Evolutionary conservation across 1,140 invertebrate genomes (phyloP).

Genomic region (Subanguina moxae): DNA sequence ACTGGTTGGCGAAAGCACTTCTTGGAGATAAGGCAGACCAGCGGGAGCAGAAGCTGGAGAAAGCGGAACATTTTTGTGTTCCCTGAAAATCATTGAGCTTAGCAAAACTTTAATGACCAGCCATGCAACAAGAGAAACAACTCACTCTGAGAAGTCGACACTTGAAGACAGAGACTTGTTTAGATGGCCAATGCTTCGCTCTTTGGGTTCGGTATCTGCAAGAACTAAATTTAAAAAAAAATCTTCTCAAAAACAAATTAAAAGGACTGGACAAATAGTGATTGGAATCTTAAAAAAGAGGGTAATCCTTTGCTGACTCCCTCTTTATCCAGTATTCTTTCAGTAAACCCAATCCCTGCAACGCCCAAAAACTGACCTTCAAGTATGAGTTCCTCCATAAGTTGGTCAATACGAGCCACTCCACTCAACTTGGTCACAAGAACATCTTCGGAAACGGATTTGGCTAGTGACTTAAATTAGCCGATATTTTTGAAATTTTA

Average conservation of each 20-base stretch:
- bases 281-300: too few species aligned
- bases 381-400: constrained; percentile 58
- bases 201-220: constrained; percentile 5
- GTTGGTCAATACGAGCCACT: constrained; percentile 49
- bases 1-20: not conserved
- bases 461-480: constrained; percentile 48
- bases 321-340: too few species aligned
- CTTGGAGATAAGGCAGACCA: not conserved
- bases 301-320: too few species aligned
- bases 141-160: not conserved
- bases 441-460: constrained; percentile 55
- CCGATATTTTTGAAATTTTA: too few species aligned
- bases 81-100: not conserved
- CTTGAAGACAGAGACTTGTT: not conserved
- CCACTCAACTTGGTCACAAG: constrained; percentile 56
- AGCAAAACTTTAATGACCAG: not conserved
- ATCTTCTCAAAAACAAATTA: not conserved
- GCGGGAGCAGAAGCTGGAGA: not conserved
- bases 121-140: too few species aligned
- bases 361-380: constrained; percentile 37
- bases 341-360: too few species aligned
- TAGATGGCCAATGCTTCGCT: not conserved
- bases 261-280: too few species aligned
- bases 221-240: not conserved
- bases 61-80: not conserved